Conservation (phyloP, 2,888 invertebrate species). For the Diogma glabrata region DNA sequence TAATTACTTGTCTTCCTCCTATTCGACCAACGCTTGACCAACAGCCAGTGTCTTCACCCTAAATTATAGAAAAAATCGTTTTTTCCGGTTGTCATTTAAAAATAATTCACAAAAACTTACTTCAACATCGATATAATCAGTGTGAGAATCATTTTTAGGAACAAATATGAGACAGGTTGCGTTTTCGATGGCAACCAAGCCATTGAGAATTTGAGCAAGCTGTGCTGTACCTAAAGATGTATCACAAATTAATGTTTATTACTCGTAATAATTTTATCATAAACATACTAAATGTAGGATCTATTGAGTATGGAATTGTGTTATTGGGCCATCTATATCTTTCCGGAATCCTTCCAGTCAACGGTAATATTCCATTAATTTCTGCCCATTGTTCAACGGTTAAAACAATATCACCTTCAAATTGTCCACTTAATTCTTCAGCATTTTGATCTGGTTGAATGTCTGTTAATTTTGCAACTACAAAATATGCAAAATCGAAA, state of each 20-base stretch:
- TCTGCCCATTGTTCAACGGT: conserved; percentile 8
- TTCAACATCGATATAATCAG: conserved; percentile 7
- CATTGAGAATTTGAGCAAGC: background rate
- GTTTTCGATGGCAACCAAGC: background rate
- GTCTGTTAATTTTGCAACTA: background rate
- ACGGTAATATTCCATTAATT: background rate
- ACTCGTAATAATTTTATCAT: too few species aligned
- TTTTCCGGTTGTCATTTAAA: too few species aligned
- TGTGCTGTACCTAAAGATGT: too few species aligned
- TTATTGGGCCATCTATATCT: conserved; percentile 35
- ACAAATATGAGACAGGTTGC: background rate
- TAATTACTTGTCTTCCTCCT: conserved; percentile 33
- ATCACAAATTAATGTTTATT: too few species aligned
- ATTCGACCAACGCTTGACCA: conserved; percentile 63
- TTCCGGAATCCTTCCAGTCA: conserved; percentile 30
- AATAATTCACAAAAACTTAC: too few species aligned
- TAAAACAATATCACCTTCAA: conserved; percentile 17
- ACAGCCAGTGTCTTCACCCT: conserved; percentile 47
- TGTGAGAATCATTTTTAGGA: background rate
- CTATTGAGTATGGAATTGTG: conserved; percentile 30
- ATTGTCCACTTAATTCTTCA: conserved; percentile 15
- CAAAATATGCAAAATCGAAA: background rate
- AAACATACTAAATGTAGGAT: background rate
- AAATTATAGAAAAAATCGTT: background rate
- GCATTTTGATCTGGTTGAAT: background rate